phyloP scores from a whole-genome alignment of 64 coral and sea anemone species.

The Montipora capricornis region DNA sequence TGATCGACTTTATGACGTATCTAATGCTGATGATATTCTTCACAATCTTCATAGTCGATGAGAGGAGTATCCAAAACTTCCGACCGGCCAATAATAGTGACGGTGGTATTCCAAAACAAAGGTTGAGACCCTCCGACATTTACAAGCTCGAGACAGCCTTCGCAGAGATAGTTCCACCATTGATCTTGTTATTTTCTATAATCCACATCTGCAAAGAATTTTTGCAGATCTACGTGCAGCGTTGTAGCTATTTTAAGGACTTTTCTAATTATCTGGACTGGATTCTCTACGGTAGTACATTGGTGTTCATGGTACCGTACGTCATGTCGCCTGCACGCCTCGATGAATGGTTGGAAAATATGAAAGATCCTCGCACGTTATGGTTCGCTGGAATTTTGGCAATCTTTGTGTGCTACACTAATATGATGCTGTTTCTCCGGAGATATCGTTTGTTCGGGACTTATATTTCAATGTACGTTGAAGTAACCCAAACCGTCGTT shows the following conservation, averaged over 20 bases:
- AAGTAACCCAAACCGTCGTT: slow-evolving; percentile 73
- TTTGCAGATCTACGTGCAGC: slow-evolving; percentile 71
- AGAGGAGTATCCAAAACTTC: slow-evolving; percentile 22
- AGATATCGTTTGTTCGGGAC: slow-evolving; percentile 70
- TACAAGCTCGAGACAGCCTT: not conserved
- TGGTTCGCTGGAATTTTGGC: slow-evolving; percentile 73
- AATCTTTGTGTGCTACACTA: slow-evolving; percentile 79
- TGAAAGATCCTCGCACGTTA: slow-evolving; percentile 42
- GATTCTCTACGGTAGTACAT: slow-evolving; percentile 50
- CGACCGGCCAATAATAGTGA: not conserved
- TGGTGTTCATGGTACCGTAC: slow-evolving; percentile 74
- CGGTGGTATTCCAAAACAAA: not conserved
- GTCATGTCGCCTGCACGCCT: slow-evolving; percentile 4
- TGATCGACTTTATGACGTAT: slow-evolving; percentile 57
- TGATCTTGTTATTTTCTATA: slow-evolving; percentile 55
- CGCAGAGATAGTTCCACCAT: slow-evolving; percentile 30
- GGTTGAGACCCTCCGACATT: slow-evolving; percentile 26
- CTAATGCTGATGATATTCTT: slow-evolving; percentile 57
- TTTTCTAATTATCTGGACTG: slow-evolving; percentile 75
- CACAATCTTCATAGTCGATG: slow-evolving; percentile 59
- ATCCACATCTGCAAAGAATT: slow-evolving; percentile 74
- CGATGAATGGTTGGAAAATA: not conserved
- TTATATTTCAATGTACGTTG: slow-evolving; percentile 90
- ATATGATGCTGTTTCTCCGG: slow-evolving; percentile 86
- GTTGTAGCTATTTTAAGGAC: slow-evolving; percentile 79